These are phyloP conservation scores for Siniperca scherzeri DNA, from an alignment of 2,797 vertebrate species.

Conservation along the genomic window DNA sequence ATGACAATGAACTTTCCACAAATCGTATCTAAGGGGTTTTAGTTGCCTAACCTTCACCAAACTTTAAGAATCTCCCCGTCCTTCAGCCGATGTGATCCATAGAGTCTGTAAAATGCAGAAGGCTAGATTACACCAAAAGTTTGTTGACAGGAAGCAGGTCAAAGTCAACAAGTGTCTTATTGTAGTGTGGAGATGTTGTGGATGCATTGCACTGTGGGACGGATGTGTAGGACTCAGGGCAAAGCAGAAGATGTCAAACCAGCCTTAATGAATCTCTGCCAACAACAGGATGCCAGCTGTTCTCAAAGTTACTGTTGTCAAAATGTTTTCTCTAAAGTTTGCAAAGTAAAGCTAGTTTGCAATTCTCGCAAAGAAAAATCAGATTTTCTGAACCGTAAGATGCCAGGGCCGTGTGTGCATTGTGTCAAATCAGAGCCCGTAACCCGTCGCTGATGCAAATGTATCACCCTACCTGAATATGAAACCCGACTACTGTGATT, in stretches of 20 bases:
- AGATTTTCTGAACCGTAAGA: neutral
- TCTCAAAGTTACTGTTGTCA: conserved; percentile 48
- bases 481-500: conserved; percentile 55
- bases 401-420: neutral
- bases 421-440: conserved; percentile 41
- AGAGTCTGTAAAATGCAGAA: neutral
- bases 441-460: conserved; percentile 53
- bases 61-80: neutral
- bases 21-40: neutral
- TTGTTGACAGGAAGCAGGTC: conserved; percentile 45
- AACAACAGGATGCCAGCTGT: conserved; percentile 36
- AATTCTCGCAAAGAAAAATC: neutral
- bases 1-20: neutral
- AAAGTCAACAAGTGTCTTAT: conserved; percentile 26
- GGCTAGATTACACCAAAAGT: neutral
- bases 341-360: conserved; percentile 26
- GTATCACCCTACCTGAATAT: conserved; percentile 48
- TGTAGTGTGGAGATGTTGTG: conserved; percentile 27
- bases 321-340: conserved; percentile 44
- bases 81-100: neutral
- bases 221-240: conserved; percentile 42
- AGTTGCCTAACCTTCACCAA: neutral
- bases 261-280: conserved; percentile 49
- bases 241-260: conserved; percentile 54
- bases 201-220: conserved; percentile 8